Percentiles rank a stretch among this genome's conserved stretches.
Conservation (phyloP, 2,888 invertebrate genomes). For the Brenthis daphne region DNA sequence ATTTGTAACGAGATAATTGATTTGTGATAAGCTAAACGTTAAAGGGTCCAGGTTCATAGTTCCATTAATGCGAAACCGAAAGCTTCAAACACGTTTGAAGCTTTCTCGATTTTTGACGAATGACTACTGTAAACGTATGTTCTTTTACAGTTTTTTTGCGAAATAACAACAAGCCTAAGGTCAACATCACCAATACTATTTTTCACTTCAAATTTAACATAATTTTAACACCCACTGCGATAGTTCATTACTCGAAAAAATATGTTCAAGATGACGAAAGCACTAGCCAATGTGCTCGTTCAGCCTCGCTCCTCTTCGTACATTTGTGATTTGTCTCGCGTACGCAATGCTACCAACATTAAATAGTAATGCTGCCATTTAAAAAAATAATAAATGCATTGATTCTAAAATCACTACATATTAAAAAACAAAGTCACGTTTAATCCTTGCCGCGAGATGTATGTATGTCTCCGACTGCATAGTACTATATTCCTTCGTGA, state of each 20-base stretch:
- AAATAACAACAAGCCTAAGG: constrained; percentile 72
- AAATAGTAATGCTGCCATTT: constrained; percentile 18
- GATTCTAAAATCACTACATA: too few species aligned
- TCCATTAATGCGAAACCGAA: constrained; percentile 95
- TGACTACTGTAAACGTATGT: constrained; percentile 77
- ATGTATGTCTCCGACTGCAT: too few species aligned
- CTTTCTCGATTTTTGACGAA: constrained; percentile 91
- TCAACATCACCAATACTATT: constrained; percentile 79
- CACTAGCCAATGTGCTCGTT: constrained; percentile 43
- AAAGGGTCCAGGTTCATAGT: constrained; percentile 99
- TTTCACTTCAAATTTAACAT: constrained; percentile 70
- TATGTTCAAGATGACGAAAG: constrained; percentile 52
- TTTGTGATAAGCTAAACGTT: constrained; percentile 99
- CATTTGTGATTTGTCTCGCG: constrained; percentile 12
- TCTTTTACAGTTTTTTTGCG: constrained; percentile 72
- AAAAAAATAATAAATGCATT: background rate
- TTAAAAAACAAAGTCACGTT: too few species aligned
- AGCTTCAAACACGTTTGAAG: constrained; percentile 97
- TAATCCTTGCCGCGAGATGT: too few species aligned
- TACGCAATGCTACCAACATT: constrained; percentile 25
- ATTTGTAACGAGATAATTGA: constrained; percentile 97
- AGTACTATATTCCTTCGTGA: too few species aligned
- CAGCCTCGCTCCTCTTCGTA: constrained; percentile 31
- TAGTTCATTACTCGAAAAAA: constrained; percentile 22
- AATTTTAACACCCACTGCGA: constrained; percentile 56